phyloP scores from a whole-genome alignment of 2,113 vertebrate genomes.

The Calypte anna region DNA sequence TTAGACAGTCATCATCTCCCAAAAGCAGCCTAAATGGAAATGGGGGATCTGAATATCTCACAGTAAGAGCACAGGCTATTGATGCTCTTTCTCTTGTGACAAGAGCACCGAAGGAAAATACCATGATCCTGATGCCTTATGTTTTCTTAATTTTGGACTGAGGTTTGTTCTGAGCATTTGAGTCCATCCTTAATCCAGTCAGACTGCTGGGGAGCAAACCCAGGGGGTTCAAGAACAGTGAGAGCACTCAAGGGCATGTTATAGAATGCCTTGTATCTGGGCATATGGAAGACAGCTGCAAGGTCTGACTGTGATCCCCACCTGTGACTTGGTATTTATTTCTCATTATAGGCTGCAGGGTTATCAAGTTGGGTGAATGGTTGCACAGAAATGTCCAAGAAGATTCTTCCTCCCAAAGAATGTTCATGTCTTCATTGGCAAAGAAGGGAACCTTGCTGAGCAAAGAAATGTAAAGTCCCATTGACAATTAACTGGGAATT shows the following conservation, averaged over 20 bases:
- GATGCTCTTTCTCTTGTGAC: slow-evolving; percentile 19
- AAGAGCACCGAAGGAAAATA: slow-evolving; percentile 1
- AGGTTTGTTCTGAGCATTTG: slow-evolving; percentile 51
- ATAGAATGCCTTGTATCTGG: not conserved
- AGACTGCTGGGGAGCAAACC: slow-evolving; percentile 25
- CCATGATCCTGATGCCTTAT: slow-evolving; percentile 4
- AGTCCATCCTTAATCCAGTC: slow-evolving; percentile 61
- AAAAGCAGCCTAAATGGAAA: not conserved
- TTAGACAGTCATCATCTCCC: slow-evolving; percentile 26
- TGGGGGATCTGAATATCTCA: not conserved
- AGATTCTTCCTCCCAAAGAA: not conserved
- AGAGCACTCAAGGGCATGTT: not conserved
- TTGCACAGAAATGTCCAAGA: slow-evolving; percentile 31
- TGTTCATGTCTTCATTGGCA: not conserved
- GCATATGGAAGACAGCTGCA: not conserved
- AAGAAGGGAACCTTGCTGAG: not conserved
- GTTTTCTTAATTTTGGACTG: slow-evolving; percentile 30
- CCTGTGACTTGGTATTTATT: slow-evolving; percentile 40
- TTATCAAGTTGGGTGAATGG: slow-evolving; percentile 10
- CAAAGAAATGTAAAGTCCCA: not conserved
- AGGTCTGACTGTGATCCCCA: slow-evolving; percentile 49
- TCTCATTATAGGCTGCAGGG: slow-evolving; percentile 17
- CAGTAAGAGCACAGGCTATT: not conserved
- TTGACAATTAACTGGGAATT: not conserved
- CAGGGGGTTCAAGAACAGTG: not conserved